Evolutionary conservation across 2,888 invertebrate genomes (phyloP).

Genomic region (Chironomus riparius): DNA sequence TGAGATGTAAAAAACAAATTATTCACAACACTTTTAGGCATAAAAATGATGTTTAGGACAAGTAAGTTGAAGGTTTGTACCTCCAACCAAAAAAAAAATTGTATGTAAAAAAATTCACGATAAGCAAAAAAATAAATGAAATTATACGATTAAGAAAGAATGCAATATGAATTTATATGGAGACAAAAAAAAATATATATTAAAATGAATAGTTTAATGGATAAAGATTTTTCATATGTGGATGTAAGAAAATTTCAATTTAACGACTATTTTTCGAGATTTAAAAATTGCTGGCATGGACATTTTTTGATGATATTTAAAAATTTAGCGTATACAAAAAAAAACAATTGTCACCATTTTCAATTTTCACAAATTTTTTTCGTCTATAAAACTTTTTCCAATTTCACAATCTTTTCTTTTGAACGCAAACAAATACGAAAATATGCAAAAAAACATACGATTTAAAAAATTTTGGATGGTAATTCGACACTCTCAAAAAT

Average conservation of each 20-base stretch:
- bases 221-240: neutral
- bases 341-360: slow-evolving; percentile 25
- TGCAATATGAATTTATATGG: slow-evolving; percentile 25
- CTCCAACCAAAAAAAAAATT: neutral
- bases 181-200: slow-evolving; percentile 3
- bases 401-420: too few relatives aligned
- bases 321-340: neutral
- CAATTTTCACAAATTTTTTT: neutral
- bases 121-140: slow-evolving; percentile 9
- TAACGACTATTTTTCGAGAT: neutral
- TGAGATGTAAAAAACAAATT: neutral
- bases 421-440: too few relatives aligned
- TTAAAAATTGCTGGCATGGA: neutral
- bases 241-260: neutral
- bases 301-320: slow-evolving; percentile 8
- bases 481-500: too few relatives aligned
- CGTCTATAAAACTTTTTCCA: neutral
- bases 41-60: slow-evolving; percentile 24
- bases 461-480: too few relatives aligned
- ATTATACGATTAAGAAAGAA: slow-evolving; percentile 24
- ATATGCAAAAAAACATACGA: too few relatives aligned
- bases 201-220: slow-evolving; percentile 12
- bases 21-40: slow-evolving; percentile 16
- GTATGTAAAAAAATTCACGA: neutral
- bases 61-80: neutral